Base-by-base conservation (phyloP, 2,113 vertebrate species). In the Triplophysa siluroides region DNA sequence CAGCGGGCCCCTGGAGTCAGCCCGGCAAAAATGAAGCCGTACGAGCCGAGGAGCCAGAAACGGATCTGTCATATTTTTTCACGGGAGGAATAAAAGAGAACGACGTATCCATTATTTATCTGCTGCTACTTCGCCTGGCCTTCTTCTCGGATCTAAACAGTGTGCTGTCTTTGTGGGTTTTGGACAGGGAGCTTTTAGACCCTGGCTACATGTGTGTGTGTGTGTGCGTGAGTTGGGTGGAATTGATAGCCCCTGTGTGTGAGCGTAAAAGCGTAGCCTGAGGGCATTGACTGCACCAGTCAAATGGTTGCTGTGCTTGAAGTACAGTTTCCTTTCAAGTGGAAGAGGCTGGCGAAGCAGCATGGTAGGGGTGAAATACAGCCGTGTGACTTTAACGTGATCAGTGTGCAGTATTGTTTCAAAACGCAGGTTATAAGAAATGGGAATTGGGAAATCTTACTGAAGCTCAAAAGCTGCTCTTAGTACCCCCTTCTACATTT, bases 81-180 rank as follows among this genome's bases (percentile, higher is more conserved):
- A 85, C 78, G 61, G 63, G 47, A 82, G 67, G 62, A 66, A 67
- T 65, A 64, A 26, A 50, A 62, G 41, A 67, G 60, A 62, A 45
- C 4, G 56, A 75, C 23, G 16, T 19, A 85, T 88, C 45, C 78
- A 83, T 86, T 90, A 90, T 90, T 89, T 85, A 85, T 88, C 43
- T 76, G n/a, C 2, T 1, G 58, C 77, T 61, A 52, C 9, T 85
- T 66, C 75, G 56, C 11, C 68, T 81, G 78, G 62, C n/a, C 3
- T 23, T 41, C 41, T 64, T 45, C 16, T 76, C 4, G 66, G 60
- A 21, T 65, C 26, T 65, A 52, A 77, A 77, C 67, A 66, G 56
- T 33, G 7, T 26, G 8, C 24, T 2, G 62, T 14, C 18, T 38
- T 1, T 61, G 26, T 68, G 62, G 64, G 43, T 29, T 43, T 33